These are phyloP conservation scores for Sericinus montela DNA, from an alignment of 2,888 invertebrate species.

Conservation along the genomic window DNA sequence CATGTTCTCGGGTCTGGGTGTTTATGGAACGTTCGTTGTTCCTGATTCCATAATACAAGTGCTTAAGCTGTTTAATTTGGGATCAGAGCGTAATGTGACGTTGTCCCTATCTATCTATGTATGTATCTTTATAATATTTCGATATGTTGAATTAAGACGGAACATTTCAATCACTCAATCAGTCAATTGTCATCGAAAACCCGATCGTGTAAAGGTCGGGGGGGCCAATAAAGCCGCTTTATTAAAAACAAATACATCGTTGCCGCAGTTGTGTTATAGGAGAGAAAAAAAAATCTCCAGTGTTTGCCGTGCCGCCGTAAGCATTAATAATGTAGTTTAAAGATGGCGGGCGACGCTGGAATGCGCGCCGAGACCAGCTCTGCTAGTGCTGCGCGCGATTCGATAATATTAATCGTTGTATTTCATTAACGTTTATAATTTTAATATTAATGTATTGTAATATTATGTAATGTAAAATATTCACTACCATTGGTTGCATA, in stretches of 20 bases:
- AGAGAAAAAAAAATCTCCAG: slow-evolving; percentile 43
- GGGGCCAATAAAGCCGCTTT: slow-evolving; percentile 40
- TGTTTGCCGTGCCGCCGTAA: slow-evolving; percentile 56
- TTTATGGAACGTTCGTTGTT: too few relatives aligned
- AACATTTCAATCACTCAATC: background rate
- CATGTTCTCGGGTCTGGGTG: too few relatives aligned
- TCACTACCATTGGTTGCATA: too few relatives aligned
- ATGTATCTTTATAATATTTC: too few relatives aligned
- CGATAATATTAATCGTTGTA: slow-evolving; percentile 20
- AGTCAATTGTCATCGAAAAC: slow-evolving; percentile 9
- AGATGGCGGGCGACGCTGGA: slow-evolving; percentile 66
- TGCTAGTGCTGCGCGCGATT: slow-evolving; percentile 40
- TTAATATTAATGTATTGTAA: too few relatives aligned
- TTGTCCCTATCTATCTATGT: too few relatives aligned
- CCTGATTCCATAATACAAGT: too few relatives aligned
- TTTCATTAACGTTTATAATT: too few relatives aligned
- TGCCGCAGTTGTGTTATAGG: slow-evolving; percentile 39
- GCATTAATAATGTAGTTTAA: slow-evolving; percentile 76
- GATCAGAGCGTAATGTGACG: too few relatives aligned
- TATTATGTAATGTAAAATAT: too few relatives aligned
- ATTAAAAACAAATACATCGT: slow-evolving; percentile 68
- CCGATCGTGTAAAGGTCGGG: slow-evolving; percentile 8
- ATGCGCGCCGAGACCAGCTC: slow-evolving; percentile 55
- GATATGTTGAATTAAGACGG: too few relatives aligned
- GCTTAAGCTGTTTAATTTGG: too few relatives aligned